Base-by-base conservation (phyloP, 2,113 vertebrate genomes). In the Passer montanus region DNA sequence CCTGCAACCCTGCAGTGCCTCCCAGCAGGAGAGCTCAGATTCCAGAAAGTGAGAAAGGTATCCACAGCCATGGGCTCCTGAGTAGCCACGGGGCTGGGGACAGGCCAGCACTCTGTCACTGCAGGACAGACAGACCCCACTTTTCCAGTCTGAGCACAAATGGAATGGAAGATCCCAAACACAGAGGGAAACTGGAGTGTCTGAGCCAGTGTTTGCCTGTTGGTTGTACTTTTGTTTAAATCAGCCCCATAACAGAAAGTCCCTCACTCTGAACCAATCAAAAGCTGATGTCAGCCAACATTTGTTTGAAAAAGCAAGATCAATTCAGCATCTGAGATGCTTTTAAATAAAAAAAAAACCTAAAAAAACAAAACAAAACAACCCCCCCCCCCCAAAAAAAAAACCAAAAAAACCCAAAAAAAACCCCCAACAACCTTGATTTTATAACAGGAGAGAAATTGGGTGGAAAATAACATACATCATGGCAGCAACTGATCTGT, bases 151-250 rank as follows among this genome's bases (percentile, higher is more conserved):
- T 56, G 53, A 86, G 44, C 39, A 55, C 26, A 63, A 49, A 21
- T 0, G 1, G 72, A 56, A 63, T 10, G 41, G 37, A 53, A 50
- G 31, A 63, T 31, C 33, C n/a, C 35, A 68, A 28, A 22, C 39
- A 59, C 0, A 50, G 41, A 53, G 49, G 30, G 39, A 81, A 82
- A 63, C 2, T 1, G 0, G 39, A 37, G 10, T 8, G 18, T 50
- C 37, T 49, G 60, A 76, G 47, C 1, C 2, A 44, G 33, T 43
- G 41, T 30, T 58, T 35, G 47, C 39, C 22, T 70, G 13, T 46
- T 26, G 33, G 33, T 17, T 47, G 31, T 55, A 10, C 19, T 28
- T 49, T 47, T 14, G 18, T 50, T 49, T 60, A 56, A 66, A 47
- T 47, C 53, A 76, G 33, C 2, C 14, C 58, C 18, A 1, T 58